Base-by-base conservation (phyloP, 2,113 vertebrate species). In the Paratilapia polleni region DNA sequence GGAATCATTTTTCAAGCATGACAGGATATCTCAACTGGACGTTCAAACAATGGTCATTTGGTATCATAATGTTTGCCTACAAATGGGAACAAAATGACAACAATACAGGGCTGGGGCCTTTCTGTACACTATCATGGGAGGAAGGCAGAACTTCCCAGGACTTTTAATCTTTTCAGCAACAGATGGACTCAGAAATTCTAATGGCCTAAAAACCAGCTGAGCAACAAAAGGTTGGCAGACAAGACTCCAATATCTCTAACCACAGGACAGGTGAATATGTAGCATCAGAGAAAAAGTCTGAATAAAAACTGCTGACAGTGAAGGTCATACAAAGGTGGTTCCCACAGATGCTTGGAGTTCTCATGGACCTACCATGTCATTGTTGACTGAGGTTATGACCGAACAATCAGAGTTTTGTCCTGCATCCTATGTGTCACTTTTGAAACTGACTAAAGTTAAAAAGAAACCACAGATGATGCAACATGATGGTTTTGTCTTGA, bases 41-140 rank as follows among this genome's bases (percentile, higher is more conserved):
- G 17, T 52, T 52, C 6, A 4, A 73, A 73, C 66, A 73, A 73
- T 73, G 66, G 26, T 73, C 66, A 52, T 31, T 73, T 1, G 17
- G 43, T 31, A 17, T 73, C 26, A 52, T 47, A 52, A 54, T 54
- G 19, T 73, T 73, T 73, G 47, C 2, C 19, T 31, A 47, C 17
- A 4, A 73, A 54, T 34, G 7, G 47, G 68, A 73, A 73, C 80
- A 83, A 90, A 83, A 73, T 58, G 41, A 87, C 24, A 81, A 88
- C 89, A 93, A 85, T 75, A 43, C 59, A 85, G 64, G 89, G 89
- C 17, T 79, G 47, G 79, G 78, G 26, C 60, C 19, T 88, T 54
- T 70, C 88, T 86, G 62, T 82, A 20, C 31, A 20, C 36, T 1
- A 10, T n/a, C 24, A 56, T 26, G 80, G 54, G 52, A 61, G 59